These are phyloP conservation scores for Manis pentadactyla DNA, from an alignment of 2,797 vertebrate genomes.

Conservation along the genomic window DNA sequence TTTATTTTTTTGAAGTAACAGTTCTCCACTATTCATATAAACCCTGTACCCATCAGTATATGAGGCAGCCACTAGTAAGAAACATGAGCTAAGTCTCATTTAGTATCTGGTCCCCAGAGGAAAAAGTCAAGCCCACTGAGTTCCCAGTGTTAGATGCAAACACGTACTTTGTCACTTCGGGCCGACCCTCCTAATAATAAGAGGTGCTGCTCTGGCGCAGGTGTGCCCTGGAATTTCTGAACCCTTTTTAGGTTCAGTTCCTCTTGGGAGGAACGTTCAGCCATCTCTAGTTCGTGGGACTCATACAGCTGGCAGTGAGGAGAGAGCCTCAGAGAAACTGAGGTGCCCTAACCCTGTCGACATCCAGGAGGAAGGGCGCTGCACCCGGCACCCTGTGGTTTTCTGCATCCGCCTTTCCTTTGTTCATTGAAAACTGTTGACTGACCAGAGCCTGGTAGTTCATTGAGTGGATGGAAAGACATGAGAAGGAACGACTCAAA, in stretches of 20 bases:
- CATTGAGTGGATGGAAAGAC: not conserved
- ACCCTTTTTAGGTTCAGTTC: not conserved
- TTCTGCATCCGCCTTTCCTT: not conserved
- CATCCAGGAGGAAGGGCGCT: not conserved
- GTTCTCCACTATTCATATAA: not conserved
- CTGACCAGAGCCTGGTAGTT: not conserved
- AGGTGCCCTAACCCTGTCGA: not conserved
- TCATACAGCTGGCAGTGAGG: not conserved
- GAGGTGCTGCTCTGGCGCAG: not conserved
- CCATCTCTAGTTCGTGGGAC: not conserved
- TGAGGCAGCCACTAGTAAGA: not conserved
- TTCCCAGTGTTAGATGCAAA: not conserved
- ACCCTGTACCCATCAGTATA: not conserved
- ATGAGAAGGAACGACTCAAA: too few relatives aligned
- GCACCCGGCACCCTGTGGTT: not conserved
- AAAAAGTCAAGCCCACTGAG: not conserved
- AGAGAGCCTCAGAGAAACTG: not conserved
- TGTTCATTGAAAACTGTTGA: not conserved
- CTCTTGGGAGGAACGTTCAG: not conserved
- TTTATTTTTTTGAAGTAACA: conserved; percentile 57
- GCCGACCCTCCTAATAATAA: not conserved
- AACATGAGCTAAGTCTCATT: not conserved
- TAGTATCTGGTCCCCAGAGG: not conserved
- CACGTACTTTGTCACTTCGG: not conserved
- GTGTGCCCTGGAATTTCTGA: not conserved